These are phyloP conservation scores for Parasteatoda tepidariorum DNA, from an alignment of 1,140 invertebrate genomes.

Conservation along the genomic window DNA sequence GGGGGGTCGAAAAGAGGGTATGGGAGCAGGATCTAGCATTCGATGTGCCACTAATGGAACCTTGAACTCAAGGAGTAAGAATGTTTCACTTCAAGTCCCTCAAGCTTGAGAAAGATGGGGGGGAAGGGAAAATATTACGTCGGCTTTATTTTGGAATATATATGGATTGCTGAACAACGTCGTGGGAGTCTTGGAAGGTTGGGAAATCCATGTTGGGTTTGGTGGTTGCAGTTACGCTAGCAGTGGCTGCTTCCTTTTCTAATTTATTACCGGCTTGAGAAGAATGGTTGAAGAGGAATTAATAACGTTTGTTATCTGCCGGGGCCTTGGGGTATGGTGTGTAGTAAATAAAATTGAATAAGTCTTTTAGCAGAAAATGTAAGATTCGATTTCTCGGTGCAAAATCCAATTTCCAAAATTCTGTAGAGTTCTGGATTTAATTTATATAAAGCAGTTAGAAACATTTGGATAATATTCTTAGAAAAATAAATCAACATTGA, in stretches of 20 bases:
- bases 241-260: not conserved
- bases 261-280: not conserved
- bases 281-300: not conserved
- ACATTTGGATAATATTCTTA: too few relatives aligned
- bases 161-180: conserved; percentile 7
- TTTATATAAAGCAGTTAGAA: too few relatives aligned
- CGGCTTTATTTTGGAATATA: conserved; percentile 7
- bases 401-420: too few relatives aligned
- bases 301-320: not conserved
- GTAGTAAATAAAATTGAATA: too few relatives aligned
- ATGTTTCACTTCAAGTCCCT: conserved; percentile 16
- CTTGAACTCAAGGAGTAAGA: conserved; percentile 35
- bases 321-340: not conserved
- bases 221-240: conserved; percentile 16
- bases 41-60: conserved; percentile 47
- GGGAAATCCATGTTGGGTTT: not conserved
- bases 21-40: conserved; percentile 48
- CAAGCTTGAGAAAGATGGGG: not conserved
- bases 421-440: too few relatives aligned
- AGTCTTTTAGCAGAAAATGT: too few relatives aligned
- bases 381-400: too few relatives aligned
- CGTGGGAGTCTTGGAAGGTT: conserved; percentile 3
- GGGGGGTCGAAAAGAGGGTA: too few relatives aligned
- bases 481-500: too few relatives aligned
- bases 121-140: conserved; percentile 16